Conservation (phyloP, 1,140 invertebrate genomes). For the Brachionus rubens region DNA sequence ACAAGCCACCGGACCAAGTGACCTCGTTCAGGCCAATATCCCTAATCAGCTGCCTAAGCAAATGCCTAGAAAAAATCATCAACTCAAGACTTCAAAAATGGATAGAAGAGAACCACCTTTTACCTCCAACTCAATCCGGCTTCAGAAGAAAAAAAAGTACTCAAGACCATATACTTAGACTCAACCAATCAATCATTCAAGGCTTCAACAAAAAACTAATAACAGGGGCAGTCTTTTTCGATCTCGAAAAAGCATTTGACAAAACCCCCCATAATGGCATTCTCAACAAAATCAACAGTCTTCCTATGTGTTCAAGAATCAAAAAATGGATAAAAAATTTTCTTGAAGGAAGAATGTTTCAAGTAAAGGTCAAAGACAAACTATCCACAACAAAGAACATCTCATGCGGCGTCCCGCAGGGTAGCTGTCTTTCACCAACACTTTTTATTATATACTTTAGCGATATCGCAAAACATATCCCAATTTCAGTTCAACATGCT, state of each 20-base stretch:
- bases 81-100: slow-evolving; percentile 9
- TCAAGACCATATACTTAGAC: slow-evolving; percentile 53
- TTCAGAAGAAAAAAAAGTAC: slow-evolving; percentile 55
- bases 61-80: slow-evolving; percentile 47
- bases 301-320: not conserved
- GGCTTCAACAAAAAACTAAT: not conserved
- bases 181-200: slow-evolving; percentile 53
- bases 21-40: slow-evolving; percentile 46
- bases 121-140: slow-evolving; percentile 44
- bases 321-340: slow-evolving; percentile 30
- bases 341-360: not conserved
- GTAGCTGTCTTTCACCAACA: slow-evolving; percentile 2
- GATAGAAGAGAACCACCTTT: slow-evolving; percentile 28
- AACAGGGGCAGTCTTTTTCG: not conserved
- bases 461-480: not conserved
- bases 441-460: slow-evolving; percentile 26
- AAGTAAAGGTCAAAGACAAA: not conserved
- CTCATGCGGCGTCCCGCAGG: slow-evolving; percentile 26
- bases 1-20: slow-evolving; percentile 22
- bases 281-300: slow-evolving; percentile 51
- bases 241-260: slow-evolving; percentile 53
- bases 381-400: not conserved
- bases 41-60: slow-evolving; percentile 34
- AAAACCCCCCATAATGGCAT: slow-evolving; percentile 55
- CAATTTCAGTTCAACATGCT: not conserved